phyloP scores from a whole-genome alignment of 2,797 vertebrate genomes.

The Lithobates sylvaticus region DNA sequence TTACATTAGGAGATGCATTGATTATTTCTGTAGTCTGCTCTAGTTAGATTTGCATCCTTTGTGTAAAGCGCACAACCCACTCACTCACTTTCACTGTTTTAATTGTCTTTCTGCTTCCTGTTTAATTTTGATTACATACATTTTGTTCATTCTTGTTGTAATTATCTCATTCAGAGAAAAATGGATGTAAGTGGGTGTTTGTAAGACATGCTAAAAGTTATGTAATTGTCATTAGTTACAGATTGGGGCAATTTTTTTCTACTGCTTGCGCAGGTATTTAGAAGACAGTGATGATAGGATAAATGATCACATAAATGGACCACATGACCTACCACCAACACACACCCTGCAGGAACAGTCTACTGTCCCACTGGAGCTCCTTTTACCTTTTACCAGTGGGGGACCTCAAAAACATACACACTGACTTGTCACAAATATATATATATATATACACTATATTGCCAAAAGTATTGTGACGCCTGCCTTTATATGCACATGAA shows the following conservation, averaged over 20 bases:
- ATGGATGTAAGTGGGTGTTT: slow-evolving; percentile 16
- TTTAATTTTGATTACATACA: slow-evolving; percentile 48
- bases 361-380: too few relatives aligned
- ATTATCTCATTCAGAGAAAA: slow-evolving; percentile 45
- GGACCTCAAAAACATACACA: too few relatives aligned
- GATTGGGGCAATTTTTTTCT: not conserved
- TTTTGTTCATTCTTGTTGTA: slow-evolving; percentile 38
- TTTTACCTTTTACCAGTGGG: too few relatives aligned
- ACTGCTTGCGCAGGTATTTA: not conserved
- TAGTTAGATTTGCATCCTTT: slow-evolving; percentile 62
- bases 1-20: slow-evolving; percentile 60
- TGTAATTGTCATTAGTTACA: not conserved
- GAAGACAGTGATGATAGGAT: not conserved
- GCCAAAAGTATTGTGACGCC: too few relatives aligned
- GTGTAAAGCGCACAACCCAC: slow-evolving; percentile 43
- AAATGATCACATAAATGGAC: not conserved
- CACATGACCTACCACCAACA: not conserved
- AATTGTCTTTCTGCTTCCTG: slow-evolving; percentile 54
- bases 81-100: slow-evolving; percentile 48
- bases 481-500: too few relatives aligned
- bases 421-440: too few relatives aligned
- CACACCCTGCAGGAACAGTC: not conserved
- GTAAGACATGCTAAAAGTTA: not conserved
- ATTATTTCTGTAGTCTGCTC: slow-evolving; percentile 53
- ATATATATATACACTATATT: too few relatives aligned